A percentile compares a stretch with the other conserved stretches of the same genome.
phyloP scores from a whole-genome alignment of 2,888 invertebrate genomes.

The Tigriopus californicus region DNA sequence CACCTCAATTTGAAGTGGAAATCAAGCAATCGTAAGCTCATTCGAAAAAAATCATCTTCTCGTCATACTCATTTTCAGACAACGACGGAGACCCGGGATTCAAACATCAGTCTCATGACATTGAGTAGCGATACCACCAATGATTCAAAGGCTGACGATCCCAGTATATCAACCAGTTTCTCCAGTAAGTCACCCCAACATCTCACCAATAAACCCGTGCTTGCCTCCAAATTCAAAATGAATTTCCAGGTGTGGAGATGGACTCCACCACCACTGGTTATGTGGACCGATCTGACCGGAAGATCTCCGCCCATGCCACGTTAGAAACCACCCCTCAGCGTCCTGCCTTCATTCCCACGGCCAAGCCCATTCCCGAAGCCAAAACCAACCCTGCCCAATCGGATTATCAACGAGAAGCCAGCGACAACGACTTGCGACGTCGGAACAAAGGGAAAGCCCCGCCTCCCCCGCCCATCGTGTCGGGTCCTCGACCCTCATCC shows the following conservation, averaged over 20 bases:
- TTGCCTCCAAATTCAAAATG: no score
- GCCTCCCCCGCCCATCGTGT: not conserved
- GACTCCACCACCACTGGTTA: no score
- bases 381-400: not conserved
- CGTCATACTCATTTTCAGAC: no score
- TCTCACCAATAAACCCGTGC: no score
- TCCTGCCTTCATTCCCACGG: not conserved
- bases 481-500: not conserved
- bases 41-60: no score
- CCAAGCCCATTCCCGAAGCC: not conserved
- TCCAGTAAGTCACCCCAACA: not conserved
- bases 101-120: not conserved
- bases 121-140: not conserved
- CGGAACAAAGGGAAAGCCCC: not conserved
- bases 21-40: no score
- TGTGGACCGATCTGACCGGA: constrained; percentile 8
- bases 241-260: no score
- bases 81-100: not conserved
- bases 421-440: no score
- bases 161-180: not conserved
- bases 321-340: constrained; percentile 6
- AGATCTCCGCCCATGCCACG: constrained; percentile 14
- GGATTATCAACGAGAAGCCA: not conserved
- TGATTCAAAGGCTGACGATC: not conserved
- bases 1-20: no score